Base-by-base conservation (phyloP, 2,888 invertebrate genomes). In the Clistopyga incitator region DNA sequence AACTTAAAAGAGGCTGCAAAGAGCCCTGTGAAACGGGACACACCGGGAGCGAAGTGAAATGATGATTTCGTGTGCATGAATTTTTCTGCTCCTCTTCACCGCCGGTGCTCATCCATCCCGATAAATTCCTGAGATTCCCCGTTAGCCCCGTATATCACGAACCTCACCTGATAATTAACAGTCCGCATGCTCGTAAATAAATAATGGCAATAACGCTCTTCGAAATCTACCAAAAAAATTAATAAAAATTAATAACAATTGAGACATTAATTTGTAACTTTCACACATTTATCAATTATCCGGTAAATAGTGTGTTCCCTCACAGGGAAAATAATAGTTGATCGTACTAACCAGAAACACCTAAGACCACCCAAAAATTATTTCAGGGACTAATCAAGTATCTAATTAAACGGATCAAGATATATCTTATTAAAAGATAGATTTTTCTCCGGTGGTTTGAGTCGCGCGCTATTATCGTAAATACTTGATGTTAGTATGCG, bases 11-110 rank as follows among this genome's bases (percentile, higher is more conserved):
- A 84, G 85, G 83, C 84, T 86, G 85, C 84, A 85, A 84, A 87
- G 84, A 83, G 82, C 83, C 82, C 82, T 82, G 87, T 83, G 87
- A 87, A 87, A 86, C 85, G 83, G 86, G 86, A 87, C 86, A 86
- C 86, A 84, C 78, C 85, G 77, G 81, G 82, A 74, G 84, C 85
- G 82, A 84, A 81, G 84, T 81, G 84, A 84, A 84, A 84, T 78
- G 84, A 84, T 84, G 80, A 84, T 84, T 84, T 84, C 84, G 80
- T 81, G 80, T 81, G 84, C 72, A 78, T 70, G 77, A 77, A 84
- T 84, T 82, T 82, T 67, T 75, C 34, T 61, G 59, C 67, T 18
- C 56, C 47, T 67, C 65, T 23, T 10, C 18, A 13, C 54, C 20
- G 25, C 54, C 13, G 59, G 75, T 11, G 52, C 71, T 59, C 78